Conservation (phyloP, 2,888 invertebrate genomes). For the Empis livida region DNA sequence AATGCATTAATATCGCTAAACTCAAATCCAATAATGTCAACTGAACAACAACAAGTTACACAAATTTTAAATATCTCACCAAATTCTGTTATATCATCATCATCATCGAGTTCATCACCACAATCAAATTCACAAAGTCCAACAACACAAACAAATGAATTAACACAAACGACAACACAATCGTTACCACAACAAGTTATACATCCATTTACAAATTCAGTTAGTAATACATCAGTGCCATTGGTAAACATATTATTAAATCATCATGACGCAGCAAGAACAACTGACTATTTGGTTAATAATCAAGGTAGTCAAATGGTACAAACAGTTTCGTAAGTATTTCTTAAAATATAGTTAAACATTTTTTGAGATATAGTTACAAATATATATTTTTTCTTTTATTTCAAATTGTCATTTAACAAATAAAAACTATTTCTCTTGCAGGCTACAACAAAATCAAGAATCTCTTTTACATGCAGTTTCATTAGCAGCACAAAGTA, state of each 20-base stretch:
- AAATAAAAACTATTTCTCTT: background rate
- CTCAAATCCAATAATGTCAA: conserved; percentile 10
- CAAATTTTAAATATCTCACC: conserved; percentile 14
- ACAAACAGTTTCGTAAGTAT: conserved; percentile 14
- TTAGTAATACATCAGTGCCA: conserved; percentile 15
- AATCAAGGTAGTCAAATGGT: conserved; percentile 14
- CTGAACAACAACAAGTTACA: conserved; percentile 11
- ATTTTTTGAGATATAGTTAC: too few species aligned
- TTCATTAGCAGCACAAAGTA: conserved; percentile 25
- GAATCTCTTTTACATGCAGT: conserved; percentile 33
- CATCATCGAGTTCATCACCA: conserved; percentile 9
- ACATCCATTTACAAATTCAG: conserved; percentile 10
- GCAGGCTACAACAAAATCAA: too few species aligned
- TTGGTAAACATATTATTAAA: conserved; percentile 27
- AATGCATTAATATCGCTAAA: conserved; percentile 18
- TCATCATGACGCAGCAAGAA: conserved; percentile 19
- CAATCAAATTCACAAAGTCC: conserved; percentile 7
- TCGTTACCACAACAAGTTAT: conserved; percentile 11
- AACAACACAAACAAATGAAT: conserved; percentile 4
- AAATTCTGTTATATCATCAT: conserved; percentile 12
- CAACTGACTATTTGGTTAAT: conserved; percentile 11
- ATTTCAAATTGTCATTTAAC: background rate
- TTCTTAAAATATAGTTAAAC: too few species aligned
- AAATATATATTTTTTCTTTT: background rate
- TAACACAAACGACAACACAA: conserved; percentile 6